Evolutionary conservation across 1,140 invertebrate genomes (phyloP), one percentile per base, ranked within the genome.

Genomic region (Anastrepha ludens): DNA sequence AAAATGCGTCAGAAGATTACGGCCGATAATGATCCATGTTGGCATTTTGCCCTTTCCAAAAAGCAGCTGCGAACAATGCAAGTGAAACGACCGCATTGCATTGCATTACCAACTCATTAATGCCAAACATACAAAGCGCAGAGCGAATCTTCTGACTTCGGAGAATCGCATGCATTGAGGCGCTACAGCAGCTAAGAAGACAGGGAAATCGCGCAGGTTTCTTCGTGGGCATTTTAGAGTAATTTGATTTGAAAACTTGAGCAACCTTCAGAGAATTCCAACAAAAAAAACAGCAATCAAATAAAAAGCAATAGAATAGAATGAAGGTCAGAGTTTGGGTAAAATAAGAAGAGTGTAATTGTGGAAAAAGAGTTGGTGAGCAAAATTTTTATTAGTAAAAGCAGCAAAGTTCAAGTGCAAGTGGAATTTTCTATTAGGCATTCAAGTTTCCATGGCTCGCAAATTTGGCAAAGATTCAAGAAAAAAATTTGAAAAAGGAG

Each of bases 401-500:
- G 74, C 74, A 47, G 47, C 74, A 81, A 81, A 81, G 74, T 81
- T 81, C 74, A 81, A 81, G 74, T 81, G 74, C 74, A 81, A 81
- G 74, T 81, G 74, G 74, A 81, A 81, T 81, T 81, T 81, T 81
- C 47, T 81, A 81, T 55, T 55, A 81, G 29, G 50, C 47, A 81
- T 55, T 2, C 47, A 55, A 58, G 74, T 81, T 74, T 81, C 74
- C 74, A 81, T 81, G 74, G 50, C 29, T 81, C 15, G 47, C 3
- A 11, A 55, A 47, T 81, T 81, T 81, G 74, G 74, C 74, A 81
- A 81, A 55, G 74, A 20, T 81, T 81, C 74, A 81, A 81, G 74
- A 55, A 81, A 81, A 81, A 67, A 67, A 29, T 67, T 2, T 55
- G 50, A 81, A 81, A 78, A 78, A 50, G 7, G 29, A 67, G 7